Conservation (phyloP, 1,140 invertebrate species). For the Argopecten irradians region DNA sequence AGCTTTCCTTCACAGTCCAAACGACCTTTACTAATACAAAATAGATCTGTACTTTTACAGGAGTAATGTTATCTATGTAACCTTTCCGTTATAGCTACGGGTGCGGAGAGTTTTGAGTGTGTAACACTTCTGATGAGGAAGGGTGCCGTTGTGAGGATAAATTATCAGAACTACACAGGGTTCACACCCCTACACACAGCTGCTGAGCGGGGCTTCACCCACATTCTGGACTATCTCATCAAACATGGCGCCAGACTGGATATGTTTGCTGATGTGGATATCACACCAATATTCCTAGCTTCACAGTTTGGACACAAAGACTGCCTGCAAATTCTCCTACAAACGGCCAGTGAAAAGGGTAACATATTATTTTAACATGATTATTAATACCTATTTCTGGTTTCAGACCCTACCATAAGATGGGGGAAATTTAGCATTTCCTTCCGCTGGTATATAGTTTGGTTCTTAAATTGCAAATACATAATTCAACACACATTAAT, state of each 20-base stretch:
- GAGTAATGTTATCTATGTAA: too few relatives aligned
- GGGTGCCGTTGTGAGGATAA: conserved; percentile 32
- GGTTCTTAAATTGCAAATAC: too few relatives aligned
- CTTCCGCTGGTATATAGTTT: too few relatives aligned
- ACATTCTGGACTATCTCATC: conserved; percentile 65
- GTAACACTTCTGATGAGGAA: conserved; percentile 38
- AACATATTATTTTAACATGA: background rate
- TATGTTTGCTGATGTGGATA: conserved; percentile 68
- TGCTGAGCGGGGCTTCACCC: conserved; percentile 56
- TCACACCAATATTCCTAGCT: conserved; percentile 75
- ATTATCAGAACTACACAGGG: conserved; percentile 43
- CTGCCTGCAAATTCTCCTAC: conserved; percentile 67
- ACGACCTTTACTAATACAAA: too few relatives aligned
- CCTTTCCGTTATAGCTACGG: conserved; percentile 35
- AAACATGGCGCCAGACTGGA: conserved; percentile 68
- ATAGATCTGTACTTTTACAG: too few relatives aligned
- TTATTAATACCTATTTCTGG: background rate
- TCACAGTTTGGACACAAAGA: conserved; percentile 71
- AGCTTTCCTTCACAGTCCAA: too few relatives aligned
- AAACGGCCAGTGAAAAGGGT: conserved; percentile 61
- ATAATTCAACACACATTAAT: too few relatives aligned
- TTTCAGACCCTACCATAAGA: too few relatives aligned
- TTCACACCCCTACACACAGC: conserved; percentile 42
- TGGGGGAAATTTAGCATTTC: too few relatives aligned
- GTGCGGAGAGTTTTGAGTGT: conserved; percentile 43